Conservation (phyloP, 2,113 vertebrate species). For the Tympanuchus pallidicinctus region DNA sequence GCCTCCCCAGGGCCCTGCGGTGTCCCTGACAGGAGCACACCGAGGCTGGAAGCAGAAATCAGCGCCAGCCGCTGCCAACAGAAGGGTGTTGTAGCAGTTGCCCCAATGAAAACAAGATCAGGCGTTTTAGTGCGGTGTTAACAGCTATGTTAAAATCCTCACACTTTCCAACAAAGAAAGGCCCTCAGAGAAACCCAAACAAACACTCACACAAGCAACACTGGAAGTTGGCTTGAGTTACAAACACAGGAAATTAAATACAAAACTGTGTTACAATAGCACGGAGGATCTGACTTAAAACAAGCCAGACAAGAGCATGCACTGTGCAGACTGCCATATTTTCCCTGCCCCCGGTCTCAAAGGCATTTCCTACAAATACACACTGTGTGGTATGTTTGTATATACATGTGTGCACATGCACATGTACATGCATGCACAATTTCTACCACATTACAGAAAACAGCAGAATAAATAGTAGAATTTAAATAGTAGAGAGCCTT, state of each 20-base stretch:
- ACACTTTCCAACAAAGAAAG: slow-evolving; percentile 71
- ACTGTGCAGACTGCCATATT: background rate
- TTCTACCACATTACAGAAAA: background rate
- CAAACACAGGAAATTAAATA: slow-evolving; percentile 78
- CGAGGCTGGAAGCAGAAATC: background rate
- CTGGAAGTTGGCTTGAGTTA: slow-evolving; percentile 68
- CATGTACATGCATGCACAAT: background rate
- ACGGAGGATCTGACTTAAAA: slow-evolving; percentile 50
- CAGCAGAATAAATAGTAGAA: background rate
- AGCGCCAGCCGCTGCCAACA: background rate
- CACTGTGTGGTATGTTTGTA: background rate
- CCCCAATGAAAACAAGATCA: slow-evolving; percentile 52
- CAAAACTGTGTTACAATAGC: slow-evolving; percentile 72
- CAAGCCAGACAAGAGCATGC: slow-evolving; percentile 54
- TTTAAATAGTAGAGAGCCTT: background rate
- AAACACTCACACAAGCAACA: slow-evolving; percentile 68
- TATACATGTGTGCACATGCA: background rate
- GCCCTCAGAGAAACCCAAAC: slow-evolving; percentile 68
- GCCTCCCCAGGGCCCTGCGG: rapidly evolving
- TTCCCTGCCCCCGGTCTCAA: background rate
- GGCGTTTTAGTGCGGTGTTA: slow-evolving; percentile 54
- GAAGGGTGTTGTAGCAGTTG: slow-evolving; percentile 35
- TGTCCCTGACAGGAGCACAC: background rate
- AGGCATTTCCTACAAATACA: background rate
- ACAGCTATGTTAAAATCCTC: slow-evolving; percentile 72